A percentile compares a stretch with the other conserved stretches of the same genome.
These are phyloP conservation scores for Neosilurus hyrtlii DNA, from an alignment of 2,797 vertebrate species.

Conservation along the genomic window DNA sequence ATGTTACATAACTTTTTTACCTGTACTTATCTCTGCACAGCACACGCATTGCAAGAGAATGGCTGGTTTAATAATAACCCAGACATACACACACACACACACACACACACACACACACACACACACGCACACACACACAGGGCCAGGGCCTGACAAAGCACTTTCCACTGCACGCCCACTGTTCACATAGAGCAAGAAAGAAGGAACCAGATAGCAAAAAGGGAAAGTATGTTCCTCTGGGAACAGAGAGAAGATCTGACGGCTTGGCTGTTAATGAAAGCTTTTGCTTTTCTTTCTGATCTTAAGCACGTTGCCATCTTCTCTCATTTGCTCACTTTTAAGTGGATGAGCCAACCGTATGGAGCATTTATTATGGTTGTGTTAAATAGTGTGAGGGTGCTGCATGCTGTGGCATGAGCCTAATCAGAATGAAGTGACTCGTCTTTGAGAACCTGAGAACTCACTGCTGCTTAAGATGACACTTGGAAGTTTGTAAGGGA, in stretches of 20 bases:
- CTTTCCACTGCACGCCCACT: conserved; percentile 45
- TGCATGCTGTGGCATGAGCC: conserved; percentile 53
- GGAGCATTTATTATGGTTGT: conserved; percentile 63
- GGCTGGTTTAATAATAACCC: conserved; percentile 77
- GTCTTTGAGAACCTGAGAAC: not conserved
- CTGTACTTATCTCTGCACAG: conserved; percentile 77
- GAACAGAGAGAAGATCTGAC: conserved; percentile 59
- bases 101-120: conserved; percentile 40
- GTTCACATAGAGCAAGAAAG: conserved; percentile 44
- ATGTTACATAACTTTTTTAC: conserved; percentile 78
- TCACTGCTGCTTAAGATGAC: not conserved
- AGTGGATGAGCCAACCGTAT: conserved; percentile 63
- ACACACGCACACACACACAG: conserved; percentile 40
- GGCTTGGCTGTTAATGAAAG: conserved; percentile 67
- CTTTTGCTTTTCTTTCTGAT: conserved; percentile 57
- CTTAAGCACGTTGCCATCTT: conserved; percentile 48
- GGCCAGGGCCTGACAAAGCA: conserved; percentile 54
- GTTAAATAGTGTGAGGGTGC: conserved; percentile 61
- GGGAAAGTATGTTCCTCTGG: conserved; percentile 57
- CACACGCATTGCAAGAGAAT: conserved; percentile 74
- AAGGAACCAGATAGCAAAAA: conserved; percentile 46
- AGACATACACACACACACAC: conserved; percentile 40
- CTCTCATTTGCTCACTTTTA: conserved; percentile 54
- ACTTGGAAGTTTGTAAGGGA: not conserved
- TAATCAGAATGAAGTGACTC: conserved; percentile 63